phyloP scores from a whole-genome alignment of 2,113 vertebrate species.

The Mirza zaza region DNA sequence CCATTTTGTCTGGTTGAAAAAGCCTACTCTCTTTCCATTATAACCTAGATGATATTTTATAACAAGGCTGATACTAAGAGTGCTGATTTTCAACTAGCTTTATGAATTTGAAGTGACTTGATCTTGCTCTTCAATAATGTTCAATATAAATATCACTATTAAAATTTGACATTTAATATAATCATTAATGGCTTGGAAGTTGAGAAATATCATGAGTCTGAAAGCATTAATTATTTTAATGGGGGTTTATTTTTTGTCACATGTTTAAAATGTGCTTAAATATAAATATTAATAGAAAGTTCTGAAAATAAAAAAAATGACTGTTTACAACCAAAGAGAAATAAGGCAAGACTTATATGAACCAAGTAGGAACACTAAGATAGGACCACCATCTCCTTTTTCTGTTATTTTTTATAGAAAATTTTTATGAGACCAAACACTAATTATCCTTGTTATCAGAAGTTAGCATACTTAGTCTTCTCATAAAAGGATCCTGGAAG shows the following conservation, averaged over 20 bases:
- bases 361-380: background rate
- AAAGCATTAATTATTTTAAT: background rate
- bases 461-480: background rate
- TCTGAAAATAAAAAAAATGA: background rate
- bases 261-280: background rate
- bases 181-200: background rate
- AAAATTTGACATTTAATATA: background rate
- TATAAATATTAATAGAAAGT: background rate
- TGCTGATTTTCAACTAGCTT: background rate
- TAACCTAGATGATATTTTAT: background rate
- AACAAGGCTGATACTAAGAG: background rate
- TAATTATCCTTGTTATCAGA: background rate
- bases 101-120: background rate
- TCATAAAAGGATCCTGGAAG: background rate
- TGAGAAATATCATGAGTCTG: background rate
- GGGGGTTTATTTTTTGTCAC: background rate
- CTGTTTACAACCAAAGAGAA: background rate
- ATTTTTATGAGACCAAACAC: background rate
- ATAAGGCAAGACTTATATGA: background rate
- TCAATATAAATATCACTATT: background rate
- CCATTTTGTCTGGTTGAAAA: background rate
- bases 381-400: background rate
- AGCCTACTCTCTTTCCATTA: background rate
- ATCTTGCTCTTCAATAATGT: background rate
- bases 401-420: background rate